These are phyloP conservation scores for Ptilonorhynchus violaceus DNA, from an alignment of 2,113 vertebrate species.

Conservation along the genomic window DNA sequence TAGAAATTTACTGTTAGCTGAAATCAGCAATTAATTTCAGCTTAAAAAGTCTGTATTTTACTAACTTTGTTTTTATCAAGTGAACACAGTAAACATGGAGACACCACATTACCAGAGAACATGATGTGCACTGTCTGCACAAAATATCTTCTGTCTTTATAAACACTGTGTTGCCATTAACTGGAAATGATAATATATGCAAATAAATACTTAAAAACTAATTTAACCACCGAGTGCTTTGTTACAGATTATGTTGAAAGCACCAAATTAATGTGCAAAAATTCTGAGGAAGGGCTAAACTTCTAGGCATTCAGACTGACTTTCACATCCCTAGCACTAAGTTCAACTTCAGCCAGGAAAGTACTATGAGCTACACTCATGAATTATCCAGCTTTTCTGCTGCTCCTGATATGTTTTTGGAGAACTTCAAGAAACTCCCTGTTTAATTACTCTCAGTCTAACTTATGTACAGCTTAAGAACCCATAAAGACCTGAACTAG, in stretches of 20 bases:
- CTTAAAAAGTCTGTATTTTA: not conserved
- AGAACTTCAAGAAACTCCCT: not conserved
- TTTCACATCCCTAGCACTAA: not conserved
- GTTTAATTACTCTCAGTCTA: not conserved
- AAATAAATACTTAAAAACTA: not conserved
- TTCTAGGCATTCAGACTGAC: not conserved
- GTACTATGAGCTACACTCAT: not conserved
- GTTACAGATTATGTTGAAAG: not conserved
- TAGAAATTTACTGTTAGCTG: not conserved
- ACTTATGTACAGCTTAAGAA: not conserved
- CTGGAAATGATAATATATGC: not conserved
- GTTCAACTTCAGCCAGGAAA: not conserved
- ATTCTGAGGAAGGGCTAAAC: not conserved
- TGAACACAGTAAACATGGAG: not conserved
- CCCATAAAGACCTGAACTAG: not conserved
- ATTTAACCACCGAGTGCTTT: not conserved
- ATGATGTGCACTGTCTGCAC: not conserved
- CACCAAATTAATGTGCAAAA: not conserved
- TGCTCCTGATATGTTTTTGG: not conserved
- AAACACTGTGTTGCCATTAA: not conserved
- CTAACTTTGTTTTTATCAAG: not conserved
- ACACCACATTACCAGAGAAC: rapidly evolving
- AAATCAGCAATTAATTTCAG: not conserved
- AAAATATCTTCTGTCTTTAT: not conserved
- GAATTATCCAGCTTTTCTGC: not conserved